A percentile compares a stretch with the other conserved stretches of the same genome.
phyloP scores from a whole-genome alignment of 2,113 vertebrate genomes.

The Cavia aperea region DNA sequence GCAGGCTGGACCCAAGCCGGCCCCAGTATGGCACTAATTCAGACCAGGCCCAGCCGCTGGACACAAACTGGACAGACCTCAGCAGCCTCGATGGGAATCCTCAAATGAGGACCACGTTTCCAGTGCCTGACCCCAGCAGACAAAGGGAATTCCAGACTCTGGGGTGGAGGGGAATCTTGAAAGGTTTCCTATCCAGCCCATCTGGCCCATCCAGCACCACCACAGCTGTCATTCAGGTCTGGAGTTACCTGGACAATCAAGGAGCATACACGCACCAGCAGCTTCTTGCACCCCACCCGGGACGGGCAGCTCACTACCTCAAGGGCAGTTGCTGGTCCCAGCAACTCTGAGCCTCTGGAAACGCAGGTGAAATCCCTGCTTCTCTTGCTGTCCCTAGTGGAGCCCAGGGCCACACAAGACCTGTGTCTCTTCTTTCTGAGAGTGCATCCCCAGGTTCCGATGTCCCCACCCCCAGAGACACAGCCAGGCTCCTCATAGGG shows the following conservation, averaged over 20 bases:
- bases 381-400: fast-evolving
- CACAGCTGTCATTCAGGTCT: neutral
- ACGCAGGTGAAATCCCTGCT: neutral
- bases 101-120: constrained; percentile 4
- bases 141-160: constrained; percentile 20
- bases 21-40: constrained; percentile 31
- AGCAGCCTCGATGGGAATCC: neutral
- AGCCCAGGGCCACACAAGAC: neutral
- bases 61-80: neutral
- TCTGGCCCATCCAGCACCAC: neutral
- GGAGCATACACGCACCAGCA: neutral
- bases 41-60: constrained; percentile 49
- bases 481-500: fast-evolving
- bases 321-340: neutral
- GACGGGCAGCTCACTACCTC: neutral
- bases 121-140: neutral
- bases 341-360: neutral
- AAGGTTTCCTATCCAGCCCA: neutral
- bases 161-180: neutral
- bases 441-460: fast-evolving
- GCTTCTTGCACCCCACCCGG: neutral
- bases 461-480: fast-evolving
- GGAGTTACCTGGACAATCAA: fast-evolving
- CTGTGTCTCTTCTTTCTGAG: neutral
- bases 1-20: neutral